Conservation (phyloP, 23 tunicate genomes). For the Halocynthia roretzi region DNA sequence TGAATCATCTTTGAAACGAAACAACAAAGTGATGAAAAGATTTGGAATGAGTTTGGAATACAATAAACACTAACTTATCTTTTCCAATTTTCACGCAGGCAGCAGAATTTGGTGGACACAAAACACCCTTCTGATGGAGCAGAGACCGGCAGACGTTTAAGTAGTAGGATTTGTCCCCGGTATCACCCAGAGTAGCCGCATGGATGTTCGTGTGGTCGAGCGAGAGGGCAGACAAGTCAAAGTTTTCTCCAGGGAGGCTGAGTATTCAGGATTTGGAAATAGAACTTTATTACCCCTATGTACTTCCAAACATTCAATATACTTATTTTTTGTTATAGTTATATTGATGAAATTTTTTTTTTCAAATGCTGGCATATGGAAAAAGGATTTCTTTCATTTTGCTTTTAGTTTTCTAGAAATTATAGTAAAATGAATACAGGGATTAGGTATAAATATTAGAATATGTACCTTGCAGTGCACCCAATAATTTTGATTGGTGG, state of each 20-base stretch:
- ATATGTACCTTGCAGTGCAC: conserved; percentile 58
- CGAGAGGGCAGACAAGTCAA: conserved; percentile 42
- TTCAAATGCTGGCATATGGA: too few species aligned
- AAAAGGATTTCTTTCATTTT: too few species aligned
- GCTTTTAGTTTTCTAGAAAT: neutral
- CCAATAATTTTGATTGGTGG: conserved; percentile 63
- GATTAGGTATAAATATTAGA: neutral
- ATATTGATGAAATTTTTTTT: too few species aligned
- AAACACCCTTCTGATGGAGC: conserved; percentile 42
- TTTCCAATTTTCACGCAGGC: conserved; percentile 33
- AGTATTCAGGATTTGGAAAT: too few species aligned
- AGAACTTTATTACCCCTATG: too few species aligned
- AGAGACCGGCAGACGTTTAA: conserved; percentile 60
- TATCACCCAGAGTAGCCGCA: conserved; percentile 37
- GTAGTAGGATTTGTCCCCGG: conserved; percentile 35
- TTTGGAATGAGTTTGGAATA: neutral
- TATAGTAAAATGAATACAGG: neutral
- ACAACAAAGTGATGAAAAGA: too few species aligned
- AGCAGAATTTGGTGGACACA: conserved; percentile 77
- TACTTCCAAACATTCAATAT: too few species aligned
- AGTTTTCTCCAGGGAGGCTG: conserved; percentile 14
- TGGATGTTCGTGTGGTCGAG: conserved; percentile 13
- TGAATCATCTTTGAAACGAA: too few species aligned
- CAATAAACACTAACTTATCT: conserved; percentile 25
- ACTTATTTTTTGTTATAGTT: too few species aligned